Evolutionary conservation across 1,140 invertebrate species (phyloP), one percentile per base, ranked within the genome.

Genomic region (Adelges cooleyi): DNA sequence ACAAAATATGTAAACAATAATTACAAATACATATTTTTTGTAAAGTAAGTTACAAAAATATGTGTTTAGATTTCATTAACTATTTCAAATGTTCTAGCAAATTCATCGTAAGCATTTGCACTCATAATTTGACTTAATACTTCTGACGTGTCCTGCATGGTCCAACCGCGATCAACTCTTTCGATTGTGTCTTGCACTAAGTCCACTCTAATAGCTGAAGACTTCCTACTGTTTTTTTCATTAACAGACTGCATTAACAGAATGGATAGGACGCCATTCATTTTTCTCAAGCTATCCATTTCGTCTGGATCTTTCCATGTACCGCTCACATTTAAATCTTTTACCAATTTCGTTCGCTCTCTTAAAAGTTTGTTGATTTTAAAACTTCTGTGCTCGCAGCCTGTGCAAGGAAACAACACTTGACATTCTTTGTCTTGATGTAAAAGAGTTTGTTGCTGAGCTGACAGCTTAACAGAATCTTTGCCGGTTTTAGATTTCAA

Each of bases 341-440:
- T 59, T 2, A 59, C 42, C 17, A 59, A 17, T n/a, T 10, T 59
- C 10, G 42, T 29, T 48, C 42, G 44, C 6, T 62, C 56, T 48
- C 56, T 62, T 33, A 62, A 48, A 29, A 62, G 40, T 29, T 62
- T 62, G 29, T 62, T 62, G 8, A 62, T 62, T 4, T 62, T 62
- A 62, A 62, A 17, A 62, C 56, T 62, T 62, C 42, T 62, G 2
- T 62, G 13, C 22, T 62, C 42, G 33, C 56, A 62, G 22, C 42
- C 56, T 22, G 20, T n/a, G 42, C 56, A 62, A 29, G 56, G 56
- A 33, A 62, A 3, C 29, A n/a, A 11, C 22, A 62, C 25, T 20
- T 62, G 56, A 1, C 56, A 62, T 18, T 25, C n/a, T 1, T 62
- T 62, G 15, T 62, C 56, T 46, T 15, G 22, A 10, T 1, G 42